phyloP scores from a whole-genome alignment of 2,888 invertebrate genomes.

The Andricus curvator region DNA sequence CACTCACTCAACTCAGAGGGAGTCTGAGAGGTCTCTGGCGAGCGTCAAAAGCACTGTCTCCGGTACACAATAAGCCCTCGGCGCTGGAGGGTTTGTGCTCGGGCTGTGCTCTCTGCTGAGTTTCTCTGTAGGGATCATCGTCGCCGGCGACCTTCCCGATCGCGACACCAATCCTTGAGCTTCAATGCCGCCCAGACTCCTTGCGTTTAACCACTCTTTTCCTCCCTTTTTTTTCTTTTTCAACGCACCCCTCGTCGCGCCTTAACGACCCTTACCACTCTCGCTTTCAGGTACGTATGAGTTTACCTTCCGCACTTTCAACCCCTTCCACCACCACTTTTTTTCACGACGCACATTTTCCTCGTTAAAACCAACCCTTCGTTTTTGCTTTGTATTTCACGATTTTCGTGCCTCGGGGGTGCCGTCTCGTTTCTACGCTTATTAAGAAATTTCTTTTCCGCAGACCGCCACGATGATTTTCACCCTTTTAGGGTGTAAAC shows the following conservation, averaged over 20 bases:
- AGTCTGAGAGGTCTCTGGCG: conserved; percentile 55
- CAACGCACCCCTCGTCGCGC: conserved; percentile 43
- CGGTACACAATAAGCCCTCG: conserved; percentile 53
- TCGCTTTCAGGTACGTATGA: conserved; percentile 45
- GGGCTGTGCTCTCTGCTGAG: conserved; percentile 49
- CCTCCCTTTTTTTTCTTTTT: conserved; percentile 40
- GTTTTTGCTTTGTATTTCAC: conserved; percentile 23
- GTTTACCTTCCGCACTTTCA: conserved; percentile 45
- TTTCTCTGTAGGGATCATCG: conserved; percentile 50
- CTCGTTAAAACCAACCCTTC: conserved; percentile 30
- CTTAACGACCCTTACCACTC: conserved; percentile 56
- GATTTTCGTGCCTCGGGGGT: conserved; percentile 16
- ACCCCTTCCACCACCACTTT: conserved; percentile 46
- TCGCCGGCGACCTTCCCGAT: conserved; percentile 46
- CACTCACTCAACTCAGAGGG: conserved; percentile 53
- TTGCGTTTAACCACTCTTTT: conserved; percentile 36
- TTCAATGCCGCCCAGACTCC: conserved; percentile 41
- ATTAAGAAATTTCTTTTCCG: background rate
- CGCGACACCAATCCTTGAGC: conserved; percentile 45
- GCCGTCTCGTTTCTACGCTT: background rate
- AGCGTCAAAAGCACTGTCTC: conserved; percentile 57
- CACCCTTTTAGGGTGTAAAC: too few species aligned
- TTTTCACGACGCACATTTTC: conserved; percentile 47
- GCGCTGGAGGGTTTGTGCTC: conserved; percentile 52
- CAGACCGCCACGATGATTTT: background rate